These are phyloP conservation scores for Torymus aiolomorphi DNA, from an alignment of 2,888 invertebrate species.

Conservation along the genomic window DNA sequence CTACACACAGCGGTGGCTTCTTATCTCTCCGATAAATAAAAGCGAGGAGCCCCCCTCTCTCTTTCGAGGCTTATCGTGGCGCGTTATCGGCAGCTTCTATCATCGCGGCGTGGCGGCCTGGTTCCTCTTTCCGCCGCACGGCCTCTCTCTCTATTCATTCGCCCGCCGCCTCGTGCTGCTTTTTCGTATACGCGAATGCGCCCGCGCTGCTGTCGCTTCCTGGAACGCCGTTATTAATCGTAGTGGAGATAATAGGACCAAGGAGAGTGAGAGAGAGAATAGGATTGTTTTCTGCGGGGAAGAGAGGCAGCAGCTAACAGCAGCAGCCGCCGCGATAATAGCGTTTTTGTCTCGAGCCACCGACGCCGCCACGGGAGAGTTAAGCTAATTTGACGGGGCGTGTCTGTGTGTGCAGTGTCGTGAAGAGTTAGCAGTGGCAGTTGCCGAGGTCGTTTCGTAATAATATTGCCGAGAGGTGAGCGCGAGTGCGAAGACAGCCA, in stretches of 20 bases:
- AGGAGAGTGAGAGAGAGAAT: no score
- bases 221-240: no score
- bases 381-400: conserved; percentile 9
- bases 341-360: neutral
- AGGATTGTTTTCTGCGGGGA: no score
- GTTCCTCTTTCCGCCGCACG: conserved; percentile 1
- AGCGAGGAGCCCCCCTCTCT: neutral
- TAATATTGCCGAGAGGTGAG: neutral
- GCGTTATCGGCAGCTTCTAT: conserved; percentile 14
- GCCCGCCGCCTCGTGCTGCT: no score
- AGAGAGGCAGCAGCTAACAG: neutral
- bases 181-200: conserved; percentile 1
- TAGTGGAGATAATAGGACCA: no score
- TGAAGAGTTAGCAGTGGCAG: neutral
- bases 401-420: conserved; percentile 7
- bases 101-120: neutral
- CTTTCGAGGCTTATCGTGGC: neutral
- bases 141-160: neutral
- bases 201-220: no score
- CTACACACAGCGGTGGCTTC: neutral
- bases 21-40: conserved; percentile 41
- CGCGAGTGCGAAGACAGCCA: neutral
- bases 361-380: no score
- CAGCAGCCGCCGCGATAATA: neutral
- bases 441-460: conserved; percentile 14